phyloP scores from a whole-genome alignment of 2,113 vertebrate genomes.

The Pavo muticus region DNA sequence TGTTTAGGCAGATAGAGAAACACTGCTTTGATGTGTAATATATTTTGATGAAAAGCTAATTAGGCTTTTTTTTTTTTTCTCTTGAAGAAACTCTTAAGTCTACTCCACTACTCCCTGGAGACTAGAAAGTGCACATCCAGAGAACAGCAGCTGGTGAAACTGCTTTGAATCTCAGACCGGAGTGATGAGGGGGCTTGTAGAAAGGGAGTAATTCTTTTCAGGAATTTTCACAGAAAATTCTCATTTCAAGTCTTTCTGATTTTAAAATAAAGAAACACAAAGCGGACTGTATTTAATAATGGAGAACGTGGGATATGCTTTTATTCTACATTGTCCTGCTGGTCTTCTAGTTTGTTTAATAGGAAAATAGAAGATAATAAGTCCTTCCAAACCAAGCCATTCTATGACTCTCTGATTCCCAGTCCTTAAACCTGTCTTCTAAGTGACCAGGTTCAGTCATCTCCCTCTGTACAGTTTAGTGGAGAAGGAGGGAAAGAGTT shows the following conservation, averaged over 20 bases:
- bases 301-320: accelerated
- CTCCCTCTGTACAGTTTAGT: not conserved
- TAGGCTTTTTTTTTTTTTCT: not conserved
- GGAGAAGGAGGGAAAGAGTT: not conserved
- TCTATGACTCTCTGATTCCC: not conserved
- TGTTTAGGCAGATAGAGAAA: not conserved
- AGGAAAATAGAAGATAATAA: not conserved
- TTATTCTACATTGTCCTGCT: not conserved
- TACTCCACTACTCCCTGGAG: not conserved
- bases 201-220: accelerated
- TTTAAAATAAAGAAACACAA: not conserved
- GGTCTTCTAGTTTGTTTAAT: not conserved
- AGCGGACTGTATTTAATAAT: not conserved
- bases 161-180: not conserved
- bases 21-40: not conserved
- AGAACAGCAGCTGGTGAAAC: not conserved
- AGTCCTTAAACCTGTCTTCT: not conserved
- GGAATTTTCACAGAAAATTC: not conserved
- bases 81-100: not conserved
- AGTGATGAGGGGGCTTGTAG: not conserved
- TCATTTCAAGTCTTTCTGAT: not conserved
- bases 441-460: not conserved
- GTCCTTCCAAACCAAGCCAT: not conserved
- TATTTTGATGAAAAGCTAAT: not conserved
- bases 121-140: not conserved